These are phyloP conservation scores for Menura novaehollandiae DNA, from an alignment of 2,113 vertebrate genomes.

Conservation along the genomic window DNA sequence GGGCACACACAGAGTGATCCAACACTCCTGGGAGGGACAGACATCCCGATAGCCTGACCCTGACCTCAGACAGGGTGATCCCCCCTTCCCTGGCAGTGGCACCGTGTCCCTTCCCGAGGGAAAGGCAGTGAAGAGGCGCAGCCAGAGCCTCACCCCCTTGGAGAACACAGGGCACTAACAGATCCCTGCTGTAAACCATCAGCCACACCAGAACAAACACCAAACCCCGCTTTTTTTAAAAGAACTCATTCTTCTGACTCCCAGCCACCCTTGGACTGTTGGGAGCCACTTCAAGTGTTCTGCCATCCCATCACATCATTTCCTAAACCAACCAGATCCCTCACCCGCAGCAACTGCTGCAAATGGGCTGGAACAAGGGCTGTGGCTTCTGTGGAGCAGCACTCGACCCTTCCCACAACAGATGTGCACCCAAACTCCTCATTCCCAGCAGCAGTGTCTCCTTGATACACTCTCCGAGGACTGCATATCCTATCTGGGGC, in stretches of 20 bases:
- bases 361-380: neutral
- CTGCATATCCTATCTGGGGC: neutral
- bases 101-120: neutral
- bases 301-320: conserved; percentile 22
- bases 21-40: neutral
- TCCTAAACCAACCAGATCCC: conserved; percentile 17
- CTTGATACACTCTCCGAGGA: neutral
- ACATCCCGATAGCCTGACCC: fast-evolving
- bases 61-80: fast-evolving
- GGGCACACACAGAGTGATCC: fast-evolving
- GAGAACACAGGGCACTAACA: neutral
- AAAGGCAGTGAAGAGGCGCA: neutral
- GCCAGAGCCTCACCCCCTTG: fast-evolving
- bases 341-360: neutral
- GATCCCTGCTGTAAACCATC: neutral
- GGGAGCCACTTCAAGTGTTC: neutral
- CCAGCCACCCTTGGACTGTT: neutral
- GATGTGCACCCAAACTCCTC: neutral
- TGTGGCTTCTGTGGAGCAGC: neutral
- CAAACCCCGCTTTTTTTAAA: neutral
- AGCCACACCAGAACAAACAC: neutral
- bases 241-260: neutral
- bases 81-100: fast-evolving
- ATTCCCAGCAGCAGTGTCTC: neutral
- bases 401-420: conserved; percentile 11